Evolutionary conservation across 2,113 vertebrate genomes (phyloP), one percentile per base, ranked within the genome.

Genomic region (Thymallus thymallus): DNA sequence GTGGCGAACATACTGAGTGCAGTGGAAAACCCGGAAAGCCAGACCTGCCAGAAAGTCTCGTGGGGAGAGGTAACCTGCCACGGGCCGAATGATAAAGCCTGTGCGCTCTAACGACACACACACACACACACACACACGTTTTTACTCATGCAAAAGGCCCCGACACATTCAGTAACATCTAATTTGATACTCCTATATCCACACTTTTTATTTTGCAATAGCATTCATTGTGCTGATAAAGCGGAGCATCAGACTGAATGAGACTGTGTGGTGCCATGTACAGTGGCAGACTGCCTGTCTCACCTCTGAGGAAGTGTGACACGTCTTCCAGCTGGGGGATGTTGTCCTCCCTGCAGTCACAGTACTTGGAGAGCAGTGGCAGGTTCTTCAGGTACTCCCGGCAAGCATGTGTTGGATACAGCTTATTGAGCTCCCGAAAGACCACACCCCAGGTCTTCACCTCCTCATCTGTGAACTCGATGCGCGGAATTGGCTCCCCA

Each of bases 1-100:
- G 93, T 99, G 98, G 30, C 98, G 93, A 79, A 99, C 94, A 30
- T 99, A 99, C 22, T 99, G 98, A 70, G 98, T 99, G 81, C 98
- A 99, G 90, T 99, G 97, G 81, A 99, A 99, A 82, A 99, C 97
- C 69, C 98, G 94, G 87, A 98, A 99, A 41, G 98, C 98, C 88
- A 99, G 91, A 69, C 97, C 97, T 72, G 98, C 97, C 80, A 99
- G 91, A 89, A 99, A 99, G 82, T 99, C 98, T 70, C 98, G 92
- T 14, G 98, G 97, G 0, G 98, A 98, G 56, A 99, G 84, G 71
- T 99, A 99, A 70, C 98, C 98, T 26, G 98, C 97, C 63, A 99
- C 97, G 0, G 98, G 98, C 76, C 96, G 95, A 73, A 99, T 98
- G 81, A 94, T 96, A 79, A 99, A 99, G 76, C 98, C 97, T 58